Evolutionary conservation across 2,888 invertebrate species (phyloP).

Genomic region (Stenichneumon culpator): DNA sequence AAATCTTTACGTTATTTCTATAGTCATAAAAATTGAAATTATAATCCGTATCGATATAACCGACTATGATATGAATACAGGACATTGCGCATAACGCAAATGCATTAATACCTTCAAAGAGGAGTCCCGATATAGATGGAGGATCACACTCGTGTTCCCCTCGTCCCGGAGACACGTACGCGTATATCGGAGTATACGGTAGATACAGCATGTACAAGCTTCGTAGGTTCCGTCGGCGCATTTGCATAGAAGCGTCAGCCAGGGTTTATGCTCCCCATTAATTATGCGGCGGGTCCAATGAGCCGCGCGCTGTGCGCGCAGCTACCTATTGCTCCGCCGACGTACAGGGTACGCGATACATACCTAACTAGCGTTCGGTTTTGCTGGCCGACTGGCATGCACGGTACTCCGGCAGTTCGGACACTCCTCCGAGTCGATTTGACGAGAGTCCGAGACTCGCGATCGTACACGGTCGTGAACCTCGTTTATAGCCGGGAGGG

Average conservation of each 20-base stretch:
- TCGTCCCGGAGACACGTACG: constrained; percentile 21
- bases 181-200: not conserved
- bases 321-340: constrained; percentile 37
- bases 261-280: constrained; percentile 79
- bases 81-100: constrained; percentile 46
- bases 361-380: constrained; percentile 11
- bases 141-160: not conserved
- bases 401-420: constrained; percentile 4
- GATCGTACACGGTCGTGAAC: constrained; percentile 9
- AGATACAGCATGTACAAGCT: constrained; percentile 21
- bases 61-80: constrained; percentile 20
- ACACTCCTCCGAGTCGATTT: constrained; percentile 41
- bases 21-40: not conserved
- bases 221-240: constrained; percentile 65
- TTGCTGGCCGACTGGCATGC: not conserved
- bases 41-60: too few relatives aligned
- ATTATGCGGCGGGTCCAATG: constrained; percentile 80
- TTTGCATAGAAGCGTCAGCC: constrained; percentile 80
- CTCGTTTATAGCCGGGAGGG: not conserved
- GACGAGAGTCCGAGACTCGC: constrained; percentile 42
- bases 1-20: not conserved
- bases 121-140: constrained; percentile 47
- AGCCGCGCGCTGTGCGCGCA: constrained; percentile 69
- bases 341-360: constrained; percentile 4
- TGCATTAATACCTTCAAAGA: constrained; percentile 58